These are phyloP conservation scores for Equus przewalskii DNA, from an alignment of 2,113 vertebrate genomes.

Conservation along the genomic window DNA sequence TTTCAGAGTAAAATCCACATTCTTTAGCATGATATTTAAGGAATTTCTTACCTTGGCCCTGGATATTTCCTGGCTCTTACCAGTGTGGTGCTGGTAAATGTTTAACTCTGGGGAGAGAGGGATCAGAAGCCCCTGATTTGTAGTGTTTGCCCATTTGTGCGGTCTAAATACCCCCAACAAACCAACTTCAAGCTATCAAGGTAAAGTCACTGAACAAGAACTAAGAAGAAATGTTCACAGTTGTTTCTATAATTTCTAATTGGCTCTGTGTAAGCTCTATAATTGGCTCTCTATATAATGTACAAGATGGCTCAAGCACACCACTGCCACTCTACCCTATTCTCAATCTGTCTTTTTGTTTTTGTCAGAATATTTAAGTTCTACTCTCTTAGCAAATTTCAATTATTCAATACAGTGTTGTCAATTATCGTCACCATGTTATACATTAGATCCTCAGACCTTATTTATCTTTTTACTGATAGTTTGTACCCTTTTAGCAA, in stretches of 20 bases:
- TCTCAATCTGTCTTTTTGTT: not conserved
- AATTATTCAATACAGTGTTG: not conserved
- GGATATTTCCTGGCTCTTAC: not conserved
- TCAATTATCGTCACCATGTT: not conserved
- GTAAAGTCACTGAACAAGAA: not conserved
- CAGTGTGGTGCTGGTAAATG: not conserved
- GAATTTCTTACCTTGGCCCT: not conserved
- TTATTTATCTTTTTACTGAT: not conserved
- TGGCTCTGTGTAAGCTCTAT: too few relatives aligned
- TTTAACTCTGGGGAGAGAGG: not conserved
- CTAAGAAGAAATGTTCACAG: not conserved
- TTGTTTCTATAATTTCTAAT: too few relatives aligned
- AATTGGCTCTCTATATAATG: too few relatives aligned
- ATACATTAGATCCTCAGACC: not conserved
- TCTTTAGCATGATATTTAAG: not conserved
- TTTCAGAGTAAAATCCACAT: constrained; percentile 9
- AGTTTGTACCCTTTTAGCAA: not conserved
- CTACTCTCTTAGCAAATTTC: not conserved
- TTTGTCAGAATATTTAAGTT: not conserved
- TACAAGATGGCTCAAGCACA: not conserved
- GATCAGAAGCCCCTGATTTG: not conserved
- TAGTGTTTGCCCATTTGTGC: not conserved
- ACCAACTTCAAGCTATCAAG: not conserved
- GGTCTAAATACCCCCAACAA: not conserved
- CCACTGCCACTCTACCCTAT: not conserved